Base-by-base conservation (phyloP, 2,888 invertebrate species). In the Orchestes rusci region DNA sequence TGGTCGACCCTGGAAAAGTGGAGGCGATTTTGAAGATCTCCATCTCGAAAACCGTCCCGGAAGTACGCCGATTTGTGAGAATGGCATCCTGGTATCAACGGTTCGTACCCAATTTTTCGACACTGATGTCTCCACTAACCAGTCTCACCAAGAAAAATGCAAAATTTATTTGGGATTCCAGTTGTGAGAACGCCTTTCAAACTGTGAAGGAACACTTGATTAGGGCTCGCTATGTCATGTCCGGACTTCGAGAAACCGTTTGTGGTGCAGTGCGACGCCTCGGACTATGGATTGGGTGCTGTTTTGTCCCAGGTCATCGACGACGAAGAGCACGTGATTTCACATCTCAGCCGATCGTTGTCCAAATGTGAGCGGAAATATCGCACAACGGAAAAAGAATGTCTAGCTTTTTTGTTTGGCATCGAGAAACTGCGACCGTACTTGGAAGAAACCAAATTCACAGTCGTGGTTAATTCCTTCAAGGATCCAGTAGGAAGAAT, bases 401-500 rank as follows among this genome's bases (percentile, higher is more conserved):
- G n/a, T n/a, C n/a, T n/a, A n/a, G n/a, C n/a, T n/a, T n/a, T n/a
- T n/a, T n/a, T n/a, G n/a, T n/a, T n/a, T n/a, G n/a, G 7, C 27
- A 23, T 55, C 37, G 43, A 40, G n/a, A n/a, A n/a, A n/a, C n/a
- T n/a, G n/a, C n/a, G n/a, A n/a, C n/a, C n/a, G n/a, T n/a, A n/a
- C n/a, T n/a, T n/a, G n/a, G n/a, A n/a, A n/a, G n/a, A n/a, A n/a
- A n/a, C n/a, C n/a, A n/a, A n/a, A n/a, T n/a, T 53, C 20, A 48
- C 38, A 4, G 50, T 56, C 5, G 32, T 53, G 13, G 52, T 53
- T 1, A 27, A 51, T 34, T 19, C 31, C 10, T 12, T 52, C 7
- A 52, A 50, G 23, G 52, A 54, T 27, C 52, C 51, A 5, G 8
- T 15, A 3, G 55, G 53, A 15, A 31, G 53, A 3, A 29, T 52